Conservation (phyloP, 2,113 vertebrate species). For the Colaptes auratus region DNA sequence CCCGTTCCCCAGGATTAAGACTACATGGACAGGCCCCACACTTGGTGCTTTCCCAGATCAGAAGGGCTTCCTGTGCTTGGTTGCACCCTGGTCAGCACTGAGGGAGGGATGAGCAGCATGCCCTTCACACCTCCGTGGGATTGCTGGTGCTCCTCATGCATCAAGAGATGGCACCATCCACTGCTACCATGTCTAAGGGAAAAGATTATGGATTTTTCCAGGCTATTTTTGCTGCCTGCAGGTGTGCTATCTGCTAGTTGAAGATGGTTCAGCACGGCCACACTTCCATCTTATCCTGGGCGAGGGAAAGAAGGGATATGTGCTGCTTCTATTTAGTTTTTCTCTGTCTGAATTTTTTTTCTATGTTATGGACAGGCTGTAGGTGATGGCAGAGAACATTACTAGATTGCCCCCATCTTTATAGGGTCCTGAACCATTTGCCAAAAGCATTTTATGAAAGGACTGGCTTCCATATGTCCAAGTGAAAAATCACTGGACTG, state of each 20-base stretch:
- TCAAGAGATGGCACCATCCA: background rate
- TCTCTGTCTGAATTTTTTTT: background rate
- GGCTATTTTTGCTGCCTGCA: background rate
- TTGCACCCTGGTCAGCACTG: background rate
- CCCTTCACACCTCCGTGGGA: accelerated
- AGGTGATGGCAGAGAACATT: background rate
- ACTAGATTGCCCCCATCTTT: background rate
- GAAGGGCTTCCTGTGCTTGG: background rate
- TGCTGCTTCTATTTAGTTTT: background rate
- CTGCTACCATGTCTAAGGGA: background rate
- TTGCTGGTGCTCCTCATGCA: background rate
- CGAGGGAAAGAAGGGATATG: background rate
- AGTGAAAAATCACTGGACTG: conserved; percentile 14
- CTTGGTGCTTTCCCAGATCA: background rate
- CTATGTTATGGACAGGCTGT: background rate
- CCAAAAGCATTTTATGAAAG: background rate
- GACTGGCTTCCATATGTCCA: conserved; percentile 18
- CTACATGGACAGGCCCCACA: background rate
- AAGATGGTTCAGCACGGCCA: background rate
- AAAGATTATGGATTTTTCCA: background rate
- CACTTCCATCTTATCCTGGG: background rate
- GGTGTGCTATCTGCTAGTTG: background rate
- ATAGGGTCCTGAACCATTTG: background rate
- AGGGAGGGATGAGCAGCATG: background rate
- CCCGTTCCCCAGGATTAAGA: background rate